Conservation (phyloP, 2,113 vertebrate species). For the human (Homo sapiens) region GRCh38 chr12:106924501-106925000, state of each 20-base stretch:
- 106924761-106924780: background rate
- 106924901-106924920: too few relatives aligned
- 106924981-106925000: too few relatives aligned
- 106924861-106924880: too few relatives aligned
- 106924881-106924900: too few relatives aligned
- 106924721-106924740: background rate
- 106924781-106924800: background rate
- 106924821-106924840: constrained; percentile 24
- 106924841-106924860: background rate
- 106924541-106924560: background rate
- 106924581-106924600: background rate
- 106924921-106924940: too few relatives aligned
- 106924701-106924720: background rate
- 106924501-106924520: background rate
- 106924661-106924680: background rate
- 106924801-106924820: background rate
- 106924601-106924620: background rate
- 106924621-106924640: background rate
- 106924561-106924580: background rate
- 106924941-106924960: too few relatives aligned
- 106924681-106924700: background rate
- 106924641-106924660: background rate
- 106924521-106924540: background rate
- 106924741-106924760: background rate
- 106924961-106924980: too few relatives aligned